Evolutionary conservation across 2,113 vertebrate genomes (phyloP), one percentile per base, ranked within the genome.

Genomic region (Alethe castanea): DNA sequence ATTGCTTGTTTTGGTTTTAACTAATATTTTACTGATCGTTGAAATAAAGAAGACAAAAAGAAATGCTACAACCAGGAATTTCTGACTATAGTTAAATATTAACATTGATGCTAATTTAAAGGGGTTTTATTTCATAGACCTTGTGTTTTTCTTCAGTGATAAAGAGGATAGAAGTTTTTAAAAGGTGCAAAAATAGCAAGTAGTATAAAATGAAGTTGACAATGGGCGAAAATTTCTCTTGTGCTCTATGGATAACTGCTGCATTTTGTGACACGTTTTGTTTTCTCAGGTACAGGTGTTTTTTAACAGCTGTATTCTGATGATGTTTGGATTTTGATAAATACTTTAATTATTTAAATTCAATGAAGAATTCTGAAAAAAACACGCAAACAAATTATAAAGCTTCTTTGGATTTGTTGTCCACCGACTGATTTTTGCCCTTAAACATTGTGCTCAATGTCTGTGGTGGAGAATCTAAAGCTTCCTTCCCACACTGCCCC

Each of bases 121-220:
- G 4, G 26, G 10, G 1, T 33, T 73, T 73, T 24, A 15, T 53
- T 91, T 81, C 72, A 35, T 2, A 0, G 20, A 12, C 0, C 0
- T 22, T 50, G 3, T 61, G 28, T 17, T 93, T 88, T 81, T 35
- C 26, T 44, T 65, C n/a, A 12, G 3, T 74, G 33, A n/a, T 22
- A 66, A 42, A 88, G 18, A 47, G 5, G 6, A 44, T 20, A 50
- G 4, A 48, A 40, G 1, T 31, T 74, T 23, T 40, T 67, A 44
- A 84, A 91, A 70, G 7, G 14, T 19, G 8, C 42, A 74, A 77
- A 73, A 65, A 33, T 2, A 42, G 5, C 16, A 45, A 23, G 12
- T 12, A 19, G 3, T 44, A 54, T 28, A 67, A 74, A 70, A 78
- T 48, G 0, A 79, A 78, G 23, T 28, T 48, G 26, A 1, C 2